Conservation (phyloP, 2,797 vertebrate species). For the Periophthalmus magnuspinnatus region DNA sequence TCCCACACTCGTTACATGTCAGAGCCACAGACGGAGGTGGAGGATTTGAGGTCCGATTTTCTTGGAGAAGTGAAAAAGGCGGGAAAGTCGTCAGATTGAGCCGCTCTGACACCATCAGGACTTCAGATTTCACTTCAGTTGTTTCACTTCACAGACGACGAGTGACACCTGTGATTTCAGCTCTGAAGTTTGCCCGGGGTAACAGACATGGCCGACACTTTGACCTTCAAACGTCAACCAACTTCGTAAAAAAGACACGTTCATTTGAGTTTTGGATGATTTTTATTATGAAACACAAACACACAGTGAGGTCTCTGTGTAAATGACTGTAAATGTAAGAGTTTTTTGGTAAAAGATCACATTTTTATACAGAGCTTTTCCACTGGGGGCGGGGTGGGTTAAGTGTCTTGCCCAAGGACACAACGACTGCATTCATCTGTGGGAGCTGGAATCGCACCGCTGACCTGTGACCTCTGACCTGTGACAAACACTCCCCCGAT, state of each 20-base stretch:
- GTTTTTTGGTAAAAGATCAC: too few species aligned
- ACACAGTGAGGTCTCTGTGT: too few species aligned
- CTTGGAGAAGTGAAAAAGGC: conserved; percentile 68
- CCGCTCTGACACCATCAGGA: conserved; percentile 21
- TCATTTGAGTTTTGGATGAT: neutral
- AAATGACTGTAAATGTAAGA: too few species aligned
- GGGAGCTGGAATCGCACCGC: too few species aligned
- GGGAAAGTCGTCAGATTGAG: conserved; percentile 34
- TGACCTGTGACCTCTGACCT: too few species aligned
- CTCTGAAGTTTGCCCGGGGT: neutral
- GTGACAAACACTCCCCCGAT: too few species aligned
- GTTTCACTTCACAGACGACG: neutral
- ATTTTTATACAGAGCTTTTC: too few species aligned
- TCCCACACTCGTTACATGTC: conserved; percentile 54
- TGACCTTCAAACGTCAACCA: neutral
- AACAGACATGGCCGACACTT: neutral
- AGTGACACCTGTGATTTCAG: neutral
- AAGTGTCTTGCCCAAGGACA: too few species aligned
- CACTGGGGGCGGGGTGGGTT: too few species aligned
- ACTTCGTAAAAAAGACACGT: neutral
- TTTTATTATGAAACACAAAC: too few species aligned
- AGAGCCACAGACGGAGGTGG: conserved; percentile 56
- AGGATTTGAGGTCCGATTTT: conserved; percentile 59
- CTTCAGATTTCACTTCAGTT: neutral
- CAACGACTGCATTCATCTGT: too few species aligned